phyloP scores from a whole-genome alignment of 2,113 vertebrate species.

The Catharus fuscescens region DNA sequence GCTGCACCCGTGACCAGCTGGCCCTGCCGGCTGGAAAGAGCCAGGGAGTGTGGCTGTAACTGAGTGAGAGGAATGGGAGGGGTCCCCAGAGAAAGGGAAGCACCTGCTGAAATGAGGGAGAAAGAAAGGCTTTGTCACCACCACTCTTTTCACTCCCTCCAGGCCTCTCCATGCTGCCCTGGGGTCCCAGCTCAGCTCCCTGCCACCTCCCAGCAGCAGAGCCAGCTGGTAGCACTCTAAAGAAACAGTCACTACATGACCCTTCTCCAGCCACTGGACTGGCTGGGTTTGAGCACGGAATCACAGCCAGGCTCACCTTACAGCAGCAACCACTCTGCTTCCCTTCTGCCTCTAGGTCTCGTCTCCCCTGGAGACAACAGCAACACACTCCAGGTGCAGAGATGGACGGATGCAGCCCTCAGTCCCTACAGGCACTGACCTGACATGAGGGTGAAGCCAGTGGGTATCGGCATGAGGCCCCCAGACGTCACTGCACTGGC shows the following conservation, averaged over 20 bases:
- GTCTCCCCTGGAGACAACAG: not conserved
- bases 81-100: constrained; percentile 78
- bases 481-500: constrained; percentile 79
- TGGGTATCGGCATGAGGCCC: constrained; percentile 93
- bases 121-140: constrained; percentile 47
- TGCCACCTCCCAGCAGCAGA: constrained; percentile 44
- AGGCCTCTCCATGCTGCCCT: not conserved
- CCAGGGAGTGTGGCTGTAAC: constrained; percentile 79
- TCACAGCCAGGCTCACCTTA: not conserved
- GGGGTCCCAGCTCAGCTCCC: constrained; percentile 25
- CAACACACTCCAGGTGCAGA: not conserved
- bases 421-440: constrained; percentile 76
- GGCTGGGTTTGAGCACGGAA: not conserved
- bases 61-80: constrained; percentile 82
- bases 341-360: not conserved
- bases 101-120: constrained; percentile 72
- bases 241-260: not conserved
- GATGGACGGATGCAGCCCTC: accelerated
- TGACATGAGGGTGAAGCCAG: constrained; percentile 96
- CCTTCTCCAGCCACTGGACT: not conserved
- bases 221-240: not conserved
- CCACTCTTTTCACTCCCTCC: constrained; percentile 42
- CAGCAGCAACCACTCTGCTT: not conserved
- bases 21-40: constrained; percentile 75
- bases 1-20: constrained; percentile 24